These are phyloP conservation scores for Urechis unicinctus DNA, from an alignment of 2,888 invertebrate species.

Conservation along the genomic window DNA sequence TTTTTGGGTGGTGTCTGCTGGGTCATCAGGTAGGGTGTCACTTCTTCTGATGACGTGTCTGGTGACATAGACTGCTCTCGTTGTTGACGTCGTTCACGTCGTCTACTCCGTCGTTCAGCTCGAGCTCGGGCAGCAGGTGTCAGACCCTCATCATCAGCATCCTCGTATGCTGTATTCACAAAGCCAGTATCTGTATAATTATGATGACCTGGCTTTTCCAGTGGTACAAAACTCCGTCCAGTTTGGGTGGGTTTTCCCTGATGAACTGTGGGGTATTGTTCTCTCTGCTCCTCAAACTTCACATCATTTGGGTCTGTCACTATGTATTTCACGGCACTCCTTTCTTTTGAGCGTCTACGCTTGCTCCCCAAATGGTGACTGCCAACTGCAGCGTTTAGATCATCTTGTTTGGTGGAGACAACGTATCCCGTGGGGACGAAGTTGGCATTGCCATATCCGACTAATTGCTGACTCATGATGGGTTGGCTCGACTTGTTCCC, in stretches of 20 bases:
- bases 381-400: too few relatives aligned
- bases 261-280: neutral
- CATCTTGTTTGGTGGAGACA: too few relatives aligned
- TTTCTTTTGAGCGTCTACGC: too few relatives aligned
- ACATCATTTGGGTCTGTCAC: neutral
- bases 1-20: neutral
- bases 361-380: too few relatives aligned
- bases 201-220: too few relatives aligned
- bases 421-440: too few relatives aligned
- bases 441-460: too few relatives aligned
- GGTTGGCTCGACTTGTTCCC: too few relatives aligned
- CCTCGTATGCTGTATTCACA: neutral
- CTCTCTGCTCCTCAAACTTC: neutral
- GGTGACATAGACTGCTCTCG: neutral
- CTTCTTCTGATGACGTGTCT: neutral
- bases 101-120: neutral
- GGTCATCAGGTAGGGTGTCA: neutral
- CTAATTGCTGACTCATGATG: too few relatives aligned
- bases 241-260: too few relatives aligned
- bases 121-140: neutral
- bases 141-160: neutral
- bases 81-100: neutral
- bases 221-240: too few relatives aligned
- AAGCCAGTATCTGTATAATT: neutral
- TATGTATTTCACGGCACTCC: too few relatives aligned